phyloP scores from a whole-genome alignment of 2,113 vertebrate genomes.

The Cacatua alba region DNA sequence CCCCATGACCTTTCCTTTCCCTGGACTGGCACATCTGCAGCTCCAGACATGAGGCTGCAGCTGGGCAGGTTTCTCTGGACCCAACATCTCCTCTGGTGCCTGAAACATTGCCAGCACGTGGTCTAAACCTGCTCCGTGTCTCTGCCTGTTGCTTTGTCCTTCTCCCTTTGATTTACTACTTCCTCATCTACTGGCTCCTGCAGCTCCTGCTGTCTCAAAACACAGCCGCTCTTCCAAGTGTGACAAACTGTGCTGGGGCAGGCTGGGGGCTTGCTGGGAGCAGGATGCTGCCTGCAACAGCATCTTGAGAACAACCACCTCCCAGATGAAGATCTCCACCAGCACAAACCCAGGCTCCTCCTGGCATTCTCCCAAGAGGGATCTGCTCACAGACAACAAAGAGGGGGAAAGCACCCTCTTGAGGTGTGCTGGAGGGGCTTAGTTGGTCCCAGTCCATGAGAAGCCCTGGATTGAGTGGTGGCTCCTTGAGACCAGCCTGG shows the following conservation, averaged over 20 bases:
- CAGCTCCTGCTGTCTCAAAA: not conserved
- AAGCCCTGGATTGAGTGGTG: not conserved
- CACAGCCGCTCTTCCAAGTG: rapidly evolving
- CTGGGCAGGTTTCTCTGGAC: not conserved
- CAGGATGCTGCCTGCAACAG: not conserved
- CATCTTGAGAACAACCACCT: not conserved
- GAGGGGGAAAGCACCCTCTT: not conserved
- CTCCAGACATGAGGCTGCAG: not conserved
- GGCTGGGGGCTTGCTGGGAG: not conserved
- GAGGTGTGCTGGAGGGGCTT: not conserved
- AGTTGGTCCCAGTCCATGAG: rapidly evolving
- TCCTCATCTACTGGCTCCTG: not conserved
- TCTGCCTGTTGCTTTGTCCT: not conserved
- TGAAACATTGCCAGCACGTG: not conserved
- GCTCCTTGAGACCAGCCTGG: not conserved
- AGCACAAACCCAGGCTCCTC: not conserved
- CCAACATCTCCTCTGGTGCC: not conserved
- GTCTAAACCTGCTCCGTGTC: not conserved
- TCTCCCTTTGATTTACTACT: not conserved
- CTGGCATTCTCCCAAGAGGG: not conserved
- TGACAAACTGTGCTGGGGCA: rapidly evolving
- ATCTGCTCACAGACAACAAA: not conserved
- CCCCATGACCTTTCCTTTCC: not conserved
- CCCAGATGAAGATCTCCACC: not conserved
- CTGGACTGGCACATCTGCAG: not conserved